phyloP scores from a whole-genome alignment of 2,797 vertebrate species.

The Tadarida brasiliensis region DNA sequence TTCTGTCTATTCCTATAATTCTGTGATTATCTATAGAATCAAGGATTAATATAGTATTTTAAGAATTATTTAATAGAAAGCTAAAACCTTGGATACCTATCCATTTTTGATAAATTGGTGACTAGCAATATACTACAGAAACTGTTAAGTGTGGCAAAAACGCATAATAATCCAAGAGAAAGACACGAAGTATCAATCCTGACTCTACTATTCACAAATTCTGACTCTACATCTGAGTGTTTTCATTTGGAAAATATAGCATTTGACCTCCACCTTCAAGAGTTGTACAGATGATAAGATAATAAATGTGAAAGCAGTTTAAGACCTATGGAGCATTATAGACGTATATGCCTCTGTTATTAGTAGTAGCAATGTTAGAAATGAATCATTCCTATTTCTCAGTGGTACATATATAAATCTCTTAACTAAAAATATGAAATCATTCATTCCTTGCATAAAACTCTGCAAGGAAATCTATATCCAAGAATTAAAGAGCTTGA shows the following conservation, averaged over 20 bases:
- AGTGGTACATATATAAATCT: neutral
- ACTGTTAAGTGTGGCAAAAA: neutral
- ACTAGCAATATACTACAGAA: slow-evolving; percentile 17
- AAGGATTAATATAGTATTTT: slow-evolving; percentile 43
- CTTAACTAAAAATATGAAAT: slow-evolving; percentile 4
- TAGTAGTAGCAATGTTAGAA: slow-evolving; percentile 38
- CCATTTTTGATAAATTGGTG: slow-evolving; percentile 17
- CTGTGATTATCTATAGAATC: neutral
- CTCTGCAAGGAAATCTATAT: slow-evolving; percentile 19
- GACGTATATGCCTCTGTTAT: neutral
- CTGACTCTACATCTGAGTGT: slow-evolving; percentile 1
- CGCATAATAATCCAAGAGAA: slow-evolving; percentile 13
- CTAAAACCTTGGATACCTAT: slow-evolving; percentile 5
- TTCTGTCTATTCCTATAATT: slow-evolving; percentile 12
- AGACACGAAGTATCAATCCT: slow-evolving; percentile 9
- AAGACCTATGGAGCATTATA: neutral
- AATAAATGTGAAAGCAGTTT: neutral
- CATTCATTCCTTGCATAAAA: neutral
- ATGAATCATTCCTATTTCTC: slow-evolving; percentile 3
- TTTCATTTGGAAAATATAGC: slow-evolving; percentile 21
- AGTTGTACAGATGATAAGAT: slow-evolving; percentile 19
- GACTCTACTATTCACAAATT: slow-evolving; percentile 21
- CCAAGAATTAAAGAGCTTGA: slow-evolving; percentile 40
- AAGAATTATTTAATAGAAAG: slow-evolving; percentile 19
- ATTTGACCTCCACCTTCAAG: slow-evolving; percentile 55